Evolutionary conservation across 2,113 vertebrate genomes (phyloP).

Genomic region (Rhinopomastus cyanomelas): DNA sequence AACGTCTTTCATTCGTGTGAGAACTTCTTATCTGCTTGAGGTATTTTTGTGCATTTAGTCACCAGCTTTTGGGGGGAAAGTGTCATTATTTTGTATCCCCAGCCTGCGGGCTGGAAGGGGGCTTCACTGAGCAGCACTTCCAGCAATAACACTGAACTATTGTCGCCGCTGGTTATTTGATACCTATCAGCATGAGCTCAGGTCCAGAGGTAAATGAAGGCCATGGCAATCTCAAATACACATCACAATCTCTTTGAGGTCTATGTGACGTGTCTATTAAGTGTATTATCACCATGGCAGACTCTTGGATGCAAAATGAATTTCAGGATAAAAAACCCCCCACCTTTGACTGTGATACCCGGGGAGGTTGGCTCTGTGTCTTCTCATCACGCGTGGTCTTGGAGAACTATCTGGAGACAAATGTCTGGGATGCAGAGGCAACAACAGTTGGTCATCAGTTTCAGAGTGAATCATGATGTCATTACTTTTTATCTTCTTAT

Average conservation of each 20-base stretch:
- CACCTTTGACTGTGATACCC: not conserved
- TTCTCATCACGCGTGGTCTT: not conserved
- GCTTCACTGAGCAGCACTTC: not conserved
- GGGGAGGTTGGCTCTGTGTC: not conserved
- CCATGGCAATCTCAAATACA: not conserved
- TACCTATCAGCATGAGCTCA: not conserved
- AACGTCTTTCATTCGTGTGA: not conserved
- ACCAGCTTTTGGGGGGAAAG: not conserved
- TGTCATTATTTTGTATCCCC: not conserved
- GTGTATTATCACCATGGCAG: not conserved
- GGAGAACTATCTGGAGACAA: not conserved
- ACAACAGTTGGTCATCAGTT: not conserved
- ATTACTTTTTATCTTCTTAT: not conserved
- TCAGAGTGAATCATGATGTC: fast-evolving
- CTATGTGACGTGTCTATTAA: not conserved
- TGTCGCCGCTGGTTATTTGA: not conserved
- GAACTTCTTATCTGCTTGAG: not conserved
- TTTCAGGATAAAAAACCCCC: not conserved
- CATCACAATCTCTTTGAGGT: not conserved
- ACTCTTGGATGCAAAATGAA: not conserved
- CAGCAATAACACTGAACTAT: not conserved
- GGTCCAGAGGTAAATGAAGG: not conserved
- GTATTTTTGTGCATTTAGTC: not conserved
- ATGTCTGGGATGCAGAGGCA: not conserved
- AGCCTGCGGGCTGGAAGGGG: not conserved